These are phyloP conservation scores for Heliothis peltigera DNA, from an alignment of 2,888 invertebrate species.

Conservation along the genomic window DNA sequence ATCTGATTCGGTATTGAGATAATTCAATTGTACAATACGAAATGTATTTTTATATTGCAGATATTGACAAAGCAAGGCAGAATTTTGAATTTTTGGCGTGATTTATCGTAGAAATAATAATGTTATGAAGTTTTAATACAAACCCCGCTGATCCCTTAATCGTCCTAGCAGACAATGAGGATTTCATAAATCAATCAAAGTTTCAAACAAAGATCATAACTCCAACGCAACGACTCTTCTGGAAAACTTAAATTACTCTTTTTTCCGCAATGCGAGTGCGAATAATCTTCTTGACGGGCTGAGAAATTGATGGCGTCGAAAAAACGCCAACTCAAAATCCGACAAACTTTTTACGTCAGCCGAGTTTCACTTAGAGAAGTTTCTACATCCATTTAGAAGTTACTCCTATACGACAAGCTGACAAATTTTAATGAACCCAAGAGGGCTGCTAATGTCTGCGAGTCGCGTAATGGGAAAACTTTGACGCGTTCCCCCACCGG, in stretches of 20 bases:
- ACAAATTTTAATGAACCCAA: slow-evolving; percentile 90
- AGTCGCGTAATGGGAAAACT: slow-evolving; percentile 88
- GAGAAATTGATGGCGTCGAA: slow-evolving; percentile 89
- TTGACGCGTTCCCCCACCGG: slow-evolving; percentile 67
- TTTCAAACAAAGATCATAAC: slow-evolving; percentile 89
- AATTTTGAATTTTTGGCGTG: slow-evolving; percentile 13
- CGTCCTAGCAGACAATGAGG: slow-evolving; percentile 72
- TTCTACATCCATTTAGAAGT: slow-evolving; percentile 89
- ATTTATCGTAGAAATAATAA: slow-evolving; percentile 26
- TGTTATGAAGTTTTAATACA: slow-evolving; percentile 48
- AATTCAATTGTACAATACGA: slow-evolving; percentile 29
- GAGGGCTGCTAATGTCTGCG: slow-evolving; percentile 88
- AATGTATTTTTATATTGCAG: slow-evolving; percentile 2
- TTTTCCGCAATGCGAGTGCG: slow-evolving; percentile 89
- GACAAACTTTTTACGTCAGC: slow-evolving; percentile 87
- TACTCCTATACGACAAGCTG: slow-evolving; percentile 87
- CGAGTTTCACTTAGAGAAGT: slow-evolving; percentile 89
- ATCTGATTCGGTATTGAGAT: slow-evolving; percentile 23
- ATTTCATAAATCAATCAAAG: slow-evolving; percentile 88
- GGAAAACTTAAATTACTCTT: slow-evolving; percentile 89
- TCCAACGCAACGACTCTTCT: slow-evolving; percentile 85
- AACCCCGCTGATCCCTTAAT: slow-evolving; percentile 69
- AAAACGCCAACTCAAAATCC: slow-evolving; percentile 83
- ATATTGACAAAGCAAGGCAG: slow-evolving; percentile 13
- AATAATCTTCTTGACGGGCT: slow-evolving; percentile 90